Conservation (phyloP, 2,797 vertebrate genomes). For the Merluccius polli region DNA sequence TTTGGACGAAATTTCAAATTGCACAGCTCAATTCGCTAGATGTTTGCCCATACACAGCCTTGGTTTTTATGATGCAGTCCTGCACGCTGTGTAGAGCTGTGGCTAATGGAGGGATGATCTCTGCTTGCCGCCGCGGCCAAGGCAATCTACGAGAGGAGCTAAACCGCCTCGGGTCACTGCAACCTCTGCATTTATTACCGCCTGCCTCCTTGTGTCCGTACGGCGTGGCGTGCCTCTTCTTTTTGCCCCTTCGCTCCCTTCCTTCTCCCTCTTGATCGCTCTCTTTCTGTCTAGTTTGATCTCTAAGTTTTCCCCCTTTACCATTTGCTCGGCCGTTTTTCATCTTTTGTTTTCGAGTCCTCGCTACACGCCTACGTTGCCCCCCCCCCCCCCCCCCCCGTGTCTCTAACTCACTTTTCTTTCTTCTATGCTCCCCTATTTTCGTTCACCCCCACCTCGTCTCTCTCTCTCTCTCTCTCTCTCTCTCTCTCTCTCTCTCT, state of each 20-base stretch:
- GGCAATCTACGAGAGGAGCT: not conserved
- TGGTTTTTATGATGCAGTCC: too few relatives aligned
- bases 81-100: not conserved
- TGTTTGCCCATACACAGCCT: too few relatives aligned
- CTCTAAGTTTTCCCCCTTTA: not conserved
- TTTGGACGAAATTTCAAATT: too few relatives aligned
- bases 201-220: too few relatives aligned
- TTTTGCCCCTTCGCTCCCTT: not conserved
- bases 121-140: not conserved
- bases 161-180: not conserved
- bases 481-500: not conserved
- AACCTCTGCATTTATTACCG: not conserved
- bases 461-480: not conserved
- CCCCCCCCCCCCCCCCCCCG: too few relatives aligned
- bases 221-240: not conserved
- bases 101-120: slow-evolving; percentile 29
- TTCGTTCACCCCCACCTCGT: too few relatives aligned
- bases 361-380: not conserved
- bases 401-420: not conserved
- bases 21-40: too few relatives aligned
- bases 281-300: not conserved
- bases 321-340: not conserved
- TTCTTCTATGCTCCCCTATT: too few relatives aligned
- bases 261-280: not conserved
- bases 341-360: too few relatives aligned